These are phyloP conservation scores for Zosterops japonicus DNA, from an alignment of 2,113 vertebrate species.

Conservation along the genomic window DNA sequence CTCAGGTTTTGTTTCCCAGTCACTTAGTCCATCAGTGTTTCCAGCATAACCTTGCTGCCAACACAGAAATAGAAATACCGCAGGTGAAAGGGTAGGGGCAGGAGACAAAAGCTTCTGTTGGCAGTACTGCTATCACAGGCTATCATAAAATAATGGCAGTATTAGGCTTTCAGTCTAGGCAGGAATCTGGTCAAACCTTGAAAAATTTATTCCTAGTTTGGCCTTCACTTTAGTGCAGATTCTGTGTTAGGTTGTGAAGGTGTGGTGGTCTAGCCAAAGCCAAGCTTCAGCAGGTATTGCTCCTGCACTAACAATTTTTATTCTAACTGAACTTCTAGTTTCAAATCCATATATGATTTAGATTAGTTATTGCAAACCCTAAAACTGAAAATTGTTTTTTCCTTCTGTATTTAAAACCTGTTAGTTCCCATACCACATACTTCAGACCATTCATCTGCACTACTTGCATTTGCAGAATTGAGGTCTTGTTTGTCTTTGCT, in stretches of 20 bases:
- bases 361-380: neutral
- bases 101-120: neutral
- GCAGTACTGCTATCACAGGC: neutral
- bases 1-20: neutral
- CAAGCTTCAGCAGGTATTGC: neutral
- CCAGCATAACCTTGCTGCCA: neutral
- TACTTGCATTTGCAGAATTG: neutral
- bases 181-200: neutral
- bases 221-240: neutral
- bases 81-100: neutral
- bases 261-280: neutral
- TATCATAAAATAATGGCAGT: neutral
- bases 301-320: neutral
- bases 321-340: neutral
- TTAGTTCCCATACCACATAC: neutral
- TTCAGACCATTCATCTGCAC: neutral
- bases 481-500: neutral
- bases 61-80: neutral
- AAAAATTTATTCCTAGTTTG: neutral
- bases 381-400: neutral
- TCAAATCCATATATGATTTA: neutral
- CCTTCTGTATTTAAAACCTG: neutral
- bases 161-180: neutral
- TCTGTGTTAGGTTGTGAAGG: neutral
- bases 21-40: neutral